phyloP scores from a whole-genome alignment of 2,797 vertebrate species.

The Tenualosa ilisha region DNA sequence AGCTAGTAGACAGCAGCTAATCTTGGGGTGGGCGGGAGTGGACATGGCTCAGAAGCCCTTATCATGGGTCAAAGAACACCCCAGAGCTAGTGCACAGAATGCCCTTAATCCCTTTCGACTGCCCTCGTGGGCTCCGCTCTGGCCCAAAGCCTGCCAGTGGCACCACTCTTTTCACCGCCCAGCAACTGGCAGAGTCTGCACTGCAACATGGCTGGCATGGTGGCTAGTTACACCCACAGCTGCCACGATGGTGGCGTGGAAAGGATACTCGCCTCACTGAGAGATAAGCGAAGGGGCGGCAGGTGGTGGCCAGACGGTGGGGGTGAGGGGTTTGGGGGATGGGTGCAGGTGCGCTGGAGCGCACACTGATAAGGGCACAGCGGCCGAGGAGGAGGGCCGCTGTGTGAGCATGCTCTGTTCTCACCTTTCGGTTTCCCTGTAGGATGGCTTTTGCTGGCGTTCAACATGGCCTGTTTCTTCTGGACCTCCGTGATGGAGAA shows the following conservation, averaged over 20 bases:
- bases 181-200: neutral
- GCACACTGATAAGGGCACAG: neutral
- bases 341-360: neutral
- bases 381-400: neutral
- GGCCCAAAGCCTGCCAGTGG: neutral
- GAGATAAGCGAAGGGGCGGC: neutral
- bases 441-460: constrained; percentile 86
- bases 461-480: constrained; percentile 94
- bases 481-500: constrained; percentile 93
- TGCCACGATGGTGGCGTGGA: too few species aligned
- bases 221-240: too few species aligned
- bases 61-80: neutral
- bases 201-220: neutral
- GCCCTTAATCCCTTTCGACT: neutral
- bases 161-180: neutral
- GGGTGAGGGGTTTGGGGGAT: too few species aligned
- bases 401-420: neutral
- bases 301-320: neutral
- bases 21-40: neutral
- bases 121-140: neutral
- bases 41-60: too few species aligned
- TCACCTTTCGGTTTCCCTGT: constrained; percentile 90
- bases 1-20: neutral
- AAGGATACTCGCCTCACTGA: neutral
- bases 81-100: neutral